Base-by-base conservation (phyloP, 2,113 vertebrate species). In the Otolemur garnettii region DNA sequence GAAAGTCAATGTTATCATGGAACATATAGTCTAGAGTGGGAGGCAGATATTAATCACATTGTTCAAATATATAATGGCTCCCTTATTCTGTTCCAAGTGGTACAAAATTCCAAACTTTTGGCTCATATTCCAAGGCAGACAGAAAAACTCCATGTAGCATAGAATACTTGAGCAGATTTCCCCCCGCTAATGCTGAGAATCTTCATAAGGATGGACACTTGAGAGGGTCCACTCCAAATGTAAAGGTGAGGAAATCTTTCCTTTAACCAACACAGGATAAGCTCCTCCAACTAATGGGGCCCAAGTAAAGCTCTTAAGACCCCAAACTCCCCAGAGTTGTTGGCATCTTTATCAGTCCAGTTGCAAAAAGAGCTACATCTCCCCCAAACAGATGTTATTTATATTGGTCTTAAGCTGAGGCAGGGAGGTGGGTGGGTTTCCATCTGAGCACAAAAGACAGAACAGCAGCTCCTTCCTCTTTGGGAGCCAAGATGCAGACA, bases 21-120 rank as follows among this genome's bases (percentile, higher is more conserved):
- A 79, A 83, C 15, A 77, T 0, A 53, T 0, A 87, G n/a, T 87
- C 38, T 57, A 55, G 3, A 66, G 64, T 57, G 6, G 79, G 28
- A 71, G 66, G 69, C 15, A 83, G 64, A 53, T 28, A 72, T 60
- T 85, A 53, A 90, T 86, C 24, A 88, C 86, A 82, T 75, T 33
- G 12, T 28, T 71, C 88, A 55, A 93, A 66, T 78, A 75, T 30
- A 45, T 62, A 62, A 93, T 30, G 69, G 64, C 22, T 93, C 87
- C 42, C 91, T 84, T 82, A 68, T 88, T 95, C 45, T 89, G 79
- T 72, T 74, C 53, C 28, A 85, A 91, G 50, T 14, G n/a, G 79
- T 79, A 64, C 24, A 86, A 95, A 72, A 84, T 84, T 57, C 82
- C 21, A 81, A 92, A 55, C 38, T n/a, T 53, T 85, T 75, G 91